phyloP scores from a whole-genome alignment of 2,797 vertebrate genomes.

The Apodemus agrarius region DNA sequence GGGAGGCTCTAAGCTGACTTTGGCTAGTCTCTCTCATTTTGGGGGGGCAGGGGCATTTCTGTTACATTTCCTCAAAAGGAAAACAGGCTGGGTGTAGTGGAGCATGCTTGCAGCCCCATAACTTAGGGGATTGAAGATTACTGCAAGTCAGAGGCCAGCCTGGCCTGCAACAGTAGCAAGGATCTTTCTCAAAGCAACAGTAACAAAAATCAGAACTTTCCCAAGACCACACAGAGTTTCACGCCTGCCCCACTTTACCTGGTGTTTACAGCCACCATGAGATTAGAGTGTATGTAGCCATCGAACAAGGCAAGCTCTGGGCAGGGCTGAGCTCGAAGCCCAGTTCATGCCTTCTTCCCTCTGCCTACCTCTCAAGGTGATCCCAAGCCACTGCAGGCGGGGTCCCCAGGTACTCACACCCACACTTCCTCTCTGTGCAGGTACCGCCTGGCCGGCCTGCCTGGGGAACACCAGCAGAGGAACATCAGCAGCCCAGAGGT shows the following conservation, averaged over 20 bases:
- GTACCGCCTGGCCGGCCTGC: conserved; percentile 96
- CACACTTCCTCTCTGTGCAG: conserved; percentile 84
- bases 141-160: not conserved
- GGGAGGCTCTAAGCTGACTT: not conserved
- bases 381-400: rapidly evolving
- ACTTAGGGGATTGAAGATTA: not conserved
- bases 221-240: conserved; percentile 63
- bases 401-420: not conserved
- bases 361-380: not conserved
- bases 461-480: conserved; percentile 95
- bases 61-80: not conserved
- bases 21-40: not conserved
- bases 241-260: conserved; percentile 63
- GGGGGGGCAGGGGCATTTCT: not conserved
- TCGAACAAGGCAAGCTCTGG: not conserved
- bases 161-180: not conserved
- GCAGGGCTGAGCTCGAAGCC: not conserved
- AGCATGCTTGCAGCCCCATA: not conserved
- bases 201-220: conserved; percentile 60
- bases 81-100: not conserved
- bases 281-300: conserved; percentile 52
- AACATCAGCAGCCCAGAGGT: conserved; percentile 97
- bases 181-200: not conserved
- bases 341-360: conserved; percentile 14
- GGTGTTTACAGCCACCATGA: conserved; percentile 38